These are phyloP conservation scores for Drosophila multiciliata DNA, from an alignment of 2,888 invertebrate genomes.

Conservation along the genomic window DNA sequence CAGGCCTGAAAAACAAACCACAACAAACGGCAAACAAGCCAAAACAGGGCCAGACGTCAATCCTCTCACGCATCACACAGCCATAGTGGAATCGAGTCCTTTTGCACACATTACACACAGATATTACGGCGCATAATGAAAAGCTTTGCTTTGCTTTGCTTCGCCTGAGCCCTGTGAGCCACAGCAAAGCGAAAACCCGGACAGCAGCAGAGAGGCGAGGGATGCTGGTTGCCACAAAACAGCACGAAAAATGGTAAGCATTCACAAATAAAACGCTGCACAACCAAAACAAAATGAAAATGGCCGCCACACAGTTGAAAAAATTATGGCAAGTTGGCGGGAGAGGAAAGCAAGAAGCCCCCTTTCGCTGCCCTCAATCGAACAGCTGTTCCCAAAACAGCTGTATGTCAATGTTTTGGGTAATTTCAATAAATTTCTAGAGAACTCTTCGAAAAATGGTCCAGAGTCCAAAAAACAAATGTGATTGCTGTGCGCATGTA, in stretches of 20 bases:
- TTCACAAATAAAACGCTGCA: conserved; percentile 14
- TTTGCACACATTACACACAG: conserved; percentile 59
- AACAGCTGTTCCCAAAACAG: conserved; percentile 66
- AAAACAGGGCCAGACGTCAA: conserved; percentile 35
- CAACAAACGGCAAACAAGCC: conserved; percentile 24
- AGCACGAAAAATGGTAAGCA: conserved; percentile 29
- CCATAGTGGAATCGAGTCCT: conserved; percentile 33
- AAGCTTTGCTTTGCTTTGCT: conserved; percentile 40
- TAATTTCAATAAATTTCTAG: conserved; percentile 47
- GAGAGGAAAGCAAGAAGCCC: neutral
- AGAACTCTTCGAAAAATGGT: conserved; percentile 18
- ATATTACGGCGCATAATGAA: conserved; percentile 69
- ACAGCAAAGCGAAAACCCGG: conserved; percentile 23
- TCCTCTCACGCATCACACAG: conserved; percentile 23
- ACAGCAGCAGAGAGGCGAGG: conserved; percentile 15
- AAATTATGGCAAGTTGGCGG: conserved; percentile 58
- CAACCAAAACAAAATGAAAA: conserved; percentile 35
- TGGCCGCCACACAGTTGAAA: conserved; percentile 44
- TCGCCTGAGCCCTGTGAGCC: conserved; percentile 1
- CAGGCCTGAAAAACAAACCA: conserved; percentile 27
- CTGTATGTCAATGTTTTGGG: conserved; percentile 73
- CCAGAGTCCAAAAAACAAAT: conserved; percentile 62
- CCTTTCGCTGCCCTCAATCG: neutral
- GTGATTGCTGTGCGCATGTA: conserved; percentile 67
- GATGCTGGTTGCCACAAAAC: conserved; percentile 32